These are phyloP conservation scores for Idaea straminata DNA, from an alignment of 2,888 invertebrate genomes.

Conservation along the genomic window DNA sequence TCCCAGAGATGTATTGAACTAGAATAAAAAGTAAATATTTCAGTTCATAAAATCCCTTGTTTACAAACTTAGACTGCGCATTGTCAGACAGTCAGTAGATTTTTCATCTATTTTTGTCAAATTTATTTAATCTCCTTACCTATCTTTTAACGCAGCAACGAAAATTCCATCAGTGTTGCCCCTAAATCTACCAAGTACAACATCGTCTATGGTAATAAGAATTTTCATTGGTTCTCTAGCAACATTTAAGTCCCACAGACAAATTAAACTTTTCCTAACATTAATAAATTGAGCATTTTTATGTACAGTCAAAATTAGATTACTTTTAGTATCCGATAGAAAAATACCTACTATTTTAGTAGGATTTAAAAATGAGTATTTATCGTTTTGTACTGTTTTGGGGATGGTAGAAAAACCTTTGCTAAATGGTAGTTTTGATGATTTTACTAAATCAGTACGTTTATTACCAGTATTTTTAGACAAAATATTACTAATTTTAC, in stretches of 20 bases:
- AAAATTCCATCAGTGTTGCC: constrained; percentile 62
- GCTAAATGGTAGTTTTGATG: constrained; percentile 57
- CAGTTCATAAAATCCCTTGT: not conserved
- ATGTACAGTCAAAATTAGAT: constrained; percentile 61
- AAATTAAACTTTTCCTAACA: constrained; percentile 47
- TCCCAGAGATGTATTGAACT: constrained; percentile 73
- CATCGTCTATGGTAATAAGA: constrained; percentile 57
- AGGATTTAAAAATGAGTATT: constrained; percentile 40
- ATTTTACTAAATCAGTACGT: constrained; percentile 44
- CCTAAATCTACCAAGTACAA: constrained; percentile 50
- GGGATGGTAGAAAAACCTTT: constrained; percentile 52
- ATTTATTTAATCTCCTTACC: constrained; percentile 53
- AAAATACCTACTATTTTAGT: constrained; percentile 48
- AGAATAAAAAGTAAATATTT: constrained; percentile 8
- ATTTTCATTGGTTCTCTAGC: constrained; percentile 58
- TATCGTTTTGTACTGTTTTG: constrained; percentile 38
- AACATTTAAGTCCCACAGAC: constrained; percentile 66
- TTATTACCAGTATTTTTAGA: constrained; percentile 48
- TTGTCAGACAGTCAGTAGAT: no score
- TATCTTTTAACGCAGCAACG: constrained; percentile 62
- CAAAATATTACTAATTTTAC: constrained; percentile 51
- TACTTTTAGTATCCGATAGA: constrained; percentile 55
- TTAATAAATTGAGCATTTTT: constrained; percentile 32
- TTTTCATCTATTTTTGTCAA: no score
- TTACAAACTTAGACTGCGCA: constrained; percentile 5